phyloP scores from a whole-genome alignment of 2,888 invertebrate species.

The Theretra japonica region DNA sequence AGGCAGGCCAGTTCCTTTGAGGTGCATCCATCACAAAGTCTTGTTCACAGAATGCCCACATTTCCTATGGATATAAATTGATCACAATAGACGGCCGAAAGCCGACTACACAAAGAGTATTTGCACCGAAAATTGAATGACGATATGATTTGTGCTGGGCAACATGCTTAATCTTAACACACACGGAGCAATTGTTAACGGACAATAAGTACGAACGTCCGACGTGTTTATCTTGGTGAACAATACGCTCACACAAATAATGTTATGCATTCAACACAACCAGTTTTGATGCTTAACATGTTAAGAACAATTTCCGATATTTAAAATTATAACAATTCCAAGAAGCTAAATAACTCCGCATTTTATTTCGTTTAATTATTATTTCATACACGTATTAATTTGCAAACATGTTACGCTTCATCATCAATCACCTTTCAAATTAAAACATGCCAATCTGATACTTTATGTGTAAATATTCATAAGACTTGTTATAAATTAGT shows the following conservation, averaged over 20 bases:
- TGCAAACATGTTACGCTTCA: not conserved
- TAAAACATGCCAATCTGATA: not conserved
- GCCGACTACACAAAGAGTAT: conserved; percentile 62
- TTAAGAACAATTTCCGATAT: too few species aligned
- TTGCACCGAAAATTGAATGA: conserved; percentile 61
- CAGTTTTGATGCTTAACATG: too few species aligned
- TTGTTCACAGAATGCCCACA: conserved; percentile 56
- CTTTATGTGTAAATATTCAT: conserved; percentile 6
- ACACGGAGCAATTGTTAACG: conserved; percentile 60
- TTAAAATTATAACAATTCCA: too few species aligned
- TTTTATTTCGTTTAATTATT: too few species aligned
- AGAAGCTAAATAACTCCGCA: too few species aligned
- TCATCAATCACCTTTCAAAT: not conserved
- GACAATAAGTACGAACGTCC: conserved; percentile 70
- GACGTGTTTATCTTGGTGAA: conserved; percentile 71
- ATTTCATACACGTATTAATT: not conserved
- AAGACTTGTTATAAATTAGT: not conserved
- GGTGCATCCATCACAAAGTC: conserved; percentile 60
- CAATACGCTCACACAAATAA: not conserved
- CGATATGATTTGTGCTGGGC: conserved; percentile 47
- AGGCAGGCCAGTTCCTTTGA: conserved; percentile 55
- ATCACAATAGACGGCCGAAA: conserved; percentile 65
- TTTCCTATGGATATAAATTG: conserved; percentile 66
- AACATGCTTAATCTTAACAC: conserved; percentile 38
- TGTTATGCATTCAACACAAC: not conserved